Evolutionary conservation across 2,888 invertebrate species (phyloP), one percentile per base, ranked within the genome.

Genomic region (Auanema sp.): DNA sequence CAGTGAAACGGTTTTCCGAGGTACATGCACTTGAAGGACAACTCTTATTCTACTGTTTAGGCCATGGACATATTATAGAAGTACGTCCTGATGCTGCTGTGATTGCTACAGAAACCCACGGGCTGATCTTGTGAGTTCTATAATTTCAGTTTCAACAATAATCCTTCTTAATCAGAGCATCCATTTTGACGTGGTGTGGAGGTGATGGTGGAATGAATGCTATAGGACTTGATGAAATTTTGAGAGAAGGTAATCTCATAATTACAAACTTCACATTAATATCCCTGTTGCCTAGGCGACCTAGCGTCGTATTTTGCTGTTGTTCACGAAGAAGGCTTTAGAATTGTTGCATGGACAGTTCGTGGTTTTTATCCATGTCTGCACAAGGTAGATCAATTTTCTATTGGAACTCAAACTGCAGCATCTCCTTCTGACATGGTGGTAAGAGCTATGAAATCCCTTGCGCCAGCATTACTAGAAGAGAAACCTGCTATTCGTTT

Each of bases 151-250:
- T n/a, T n/a, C 18, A 43, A 47, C 21, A 24, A 44, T 58, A 6
- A 57, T 18, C 16, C 42, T 23, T 21, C 23, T 12, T 18, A 55
- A 60, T 12, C 61, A 68, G 65, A 14, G 61, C 64, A 23, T 41
- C 56, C 12, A 16, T 58, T 12, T 43, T 68, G 0, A 56, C 62
- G 2, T 68, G 62, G 52, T 59, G 51, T 14, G 68, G 68, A 1
- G 68, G 67, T 14, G 40, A 25, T 12, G 40, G 43, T 14, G 59
- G 49, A 0, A 23, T 14, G 3, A 53, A 21, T 4, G 64, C 58
- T 0, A 10, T 23, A 16, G 42, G 14, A 6, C 60, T 67, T 0
- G 6, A 6, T 2, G 64, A 67, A 18, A 6, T 67, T 21, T 40
- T 64, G 2, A 21, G 33, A 14, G 14, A 25, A 2, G 58, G 58